Conservation (phyloP, 2,888 invertebrate genomes). For the Chloromyia formosa region DNA sequence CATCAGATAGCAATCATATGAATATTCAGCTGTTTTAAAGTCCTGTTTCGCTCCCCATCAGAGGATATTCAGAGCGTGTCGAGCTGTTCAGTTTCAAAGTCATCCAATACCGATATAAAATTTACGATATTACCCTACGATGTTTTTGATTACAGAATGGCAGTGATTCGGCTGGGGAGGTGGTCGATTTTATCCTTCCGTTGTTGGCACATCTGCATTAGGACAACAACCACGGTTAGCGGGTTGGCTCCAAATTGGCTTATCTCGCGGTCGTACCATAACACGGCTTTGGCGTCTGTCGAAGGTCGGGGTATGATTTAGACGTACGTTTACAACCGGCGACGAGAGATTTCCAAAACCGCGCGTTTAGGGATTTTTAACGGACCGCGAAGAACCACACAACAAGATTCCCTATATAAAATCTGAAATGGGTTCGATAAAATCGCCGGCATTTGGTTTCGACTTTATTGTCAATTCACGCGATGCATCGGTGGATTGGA, state of each 20-base stretch:
- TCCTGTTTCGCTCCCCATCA: background rate
- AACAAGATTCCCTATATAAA: slow-evolving; percentile 6
- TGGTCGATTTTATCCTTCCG: background rate
- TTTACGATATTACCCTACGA: slow-evolving; percentile 37
- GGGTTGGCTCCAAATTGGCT: slow-evolving; percentile 32
- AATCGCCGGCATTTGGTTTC: slow-evolving; percentile 6
- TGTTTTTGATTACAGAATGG: slow-evolving; percentile 22
- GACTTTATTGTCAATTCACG: background rate
- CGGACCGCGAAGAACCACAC: slow-evolving; percentile 14
- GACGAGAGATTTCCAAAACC: background rate
- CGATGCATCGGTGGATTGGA: slow-evolving; percentile 18
- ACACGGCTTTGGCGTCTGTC: slow-evolving; percentile 3
- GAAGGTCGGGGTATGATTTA: background rate
- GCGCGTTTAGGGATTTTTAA: slow-evolving; percentile 26
- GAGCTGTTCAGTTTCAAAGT: background rate
- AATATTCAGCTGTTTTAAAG: slow-evolving; percentile 7
- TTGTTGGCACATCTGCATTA: slow-evolving; percentile 39
- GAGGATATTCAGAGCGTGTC: background rate
- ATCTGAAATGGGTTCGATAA: slow-evolving; percentile 7
- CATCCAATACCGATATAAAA: slow-evolving; percentile 17
- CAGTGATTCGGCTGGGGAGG: background rate
- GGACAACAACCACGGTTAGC: background rate
- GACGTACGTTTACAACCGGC: slow-evolving; percentile 5
- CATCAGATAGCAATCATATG: slow-evolving; percentile 29
- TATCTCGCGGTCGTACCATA: slow-evolving; percentile 37